Conservation (phyloP, 2,797 vertebrate species). For the Rhynchotus rufescens region DNA sequence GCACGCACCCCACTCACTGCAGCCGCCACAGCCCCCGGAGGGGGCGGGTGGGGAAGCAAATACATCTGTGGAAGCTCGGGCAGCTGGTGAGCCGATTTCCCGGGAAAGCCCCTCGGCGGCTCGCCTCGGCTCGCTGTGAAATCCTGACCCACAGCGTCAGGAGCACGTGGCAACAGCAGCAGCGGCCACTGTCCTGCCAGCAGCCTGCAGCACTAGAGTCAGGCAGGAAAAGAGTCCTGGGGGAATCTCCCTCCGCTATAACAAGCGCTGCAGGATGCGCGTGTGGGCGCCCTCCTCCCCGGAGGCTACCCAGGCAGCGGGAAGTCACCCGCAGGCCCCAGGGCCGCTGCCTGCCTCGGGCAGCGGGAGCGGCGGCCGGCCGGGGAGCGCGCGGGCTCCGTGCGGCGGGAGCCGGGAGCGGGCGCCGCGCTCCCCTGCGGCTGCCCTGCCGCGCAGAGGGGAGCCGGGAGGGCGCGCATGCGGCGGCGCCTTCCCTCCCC, state of each 20-base stretch:
- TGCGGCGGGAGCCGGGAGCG: too few relatives aligned
- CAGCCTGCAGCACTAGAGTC: not conserved
- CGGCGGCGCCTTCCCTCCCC: not conserved
- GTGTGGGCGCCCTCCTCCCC: too few relatives aligned
- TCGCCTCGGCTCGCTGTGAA: not conserved
- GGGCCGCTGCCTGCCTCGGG: not conserved
- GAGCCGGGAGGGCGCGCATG: not conserved
- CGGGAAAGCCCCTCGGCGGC: not conserved
- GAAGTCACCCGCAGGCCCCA: not conserved
- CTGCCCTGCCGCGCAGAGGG: not conserved
- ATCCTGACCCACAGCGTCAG: not conserved
- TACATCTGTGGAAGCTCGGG: not conserved
- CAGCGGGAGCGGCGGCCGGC: accelerated
- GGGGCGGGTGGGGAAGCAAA: slow-evolving; percentile 5
- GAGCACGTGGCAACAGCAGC: not conserved
- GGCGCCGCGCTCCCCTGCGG: not conserved
- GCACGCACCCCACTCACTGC: accelerated
- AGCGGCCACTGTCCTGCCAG: not conserved
- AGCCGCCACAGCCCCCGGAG: not conserved
- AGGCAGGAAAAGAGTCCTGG: not conserved
- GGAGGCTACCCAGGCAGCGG: not conserved
- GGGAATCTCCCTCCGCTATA: not conserved
- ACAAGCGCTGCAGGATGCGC: not conserved
- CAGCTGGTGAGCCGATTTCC: not conserved
- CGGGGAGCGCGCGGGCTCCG: too few relatives aligned